Base-by-base conservation (phyloP, 2,797 vertebrate species). In the Chlorospingus flavigularis region DNA sequence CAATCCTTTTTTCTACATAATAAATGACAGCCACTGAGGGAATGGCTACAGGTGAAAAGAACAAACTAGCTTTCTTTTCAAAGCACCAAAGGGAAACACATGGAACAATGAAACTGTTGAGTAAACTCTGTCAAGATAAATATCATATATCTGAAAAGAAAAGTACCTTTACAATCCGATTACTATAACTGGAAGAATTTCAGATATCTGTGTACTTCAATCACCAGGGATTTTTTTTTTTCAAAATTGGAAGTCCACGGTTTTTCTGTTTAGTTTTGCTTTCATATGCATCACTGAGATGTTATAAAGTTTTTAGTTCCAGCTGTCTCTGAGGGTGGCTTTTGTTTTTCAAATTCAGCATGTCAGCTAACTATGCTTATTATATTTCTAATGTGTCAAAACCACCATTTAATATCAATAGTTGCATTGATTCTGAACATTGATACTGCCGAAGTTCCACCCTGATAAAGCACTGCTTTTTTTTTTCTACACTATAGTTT, bases 71-170 rank as follows among this genome's bases (percentile, higher is more conserved):
- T 95, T 94, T 89, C 91, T 92, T 95, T 94, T 89, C 89, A 84
- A 62, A 93, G 55, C 58, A 94, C 72, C 72, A 63, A 88, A 82
- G 66, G 54, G 61, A 94, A 95, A 87, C 12, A 14, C 39, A 79
- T 19, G 39, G 78, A 95, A 96, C 89, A 96, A 95, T 86, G 85
- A 88, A 94, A 54, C 92, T 85, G 45, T 95, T 96, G 86, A 96
- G 74, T 73, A 92, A 89, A 70, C 17, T 88, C 83, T 90, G 68
- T 96, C 72, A 78, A 78, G 62, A 88, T 80, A 88, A 92, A 94
- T 95, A 92, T 94, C 81, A 35, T 81, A 57, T 92, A 81, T 77
- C 91, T 88, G 79, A 82, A 94, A 90, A 79, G 79, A 90, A 91
- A 95, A 93, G 50, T 93, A 85, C 77, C 68, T 94, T 91, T 95